Conservation (phyloP, 2,113 vertebrate species). For the Lota lota region DNA sequence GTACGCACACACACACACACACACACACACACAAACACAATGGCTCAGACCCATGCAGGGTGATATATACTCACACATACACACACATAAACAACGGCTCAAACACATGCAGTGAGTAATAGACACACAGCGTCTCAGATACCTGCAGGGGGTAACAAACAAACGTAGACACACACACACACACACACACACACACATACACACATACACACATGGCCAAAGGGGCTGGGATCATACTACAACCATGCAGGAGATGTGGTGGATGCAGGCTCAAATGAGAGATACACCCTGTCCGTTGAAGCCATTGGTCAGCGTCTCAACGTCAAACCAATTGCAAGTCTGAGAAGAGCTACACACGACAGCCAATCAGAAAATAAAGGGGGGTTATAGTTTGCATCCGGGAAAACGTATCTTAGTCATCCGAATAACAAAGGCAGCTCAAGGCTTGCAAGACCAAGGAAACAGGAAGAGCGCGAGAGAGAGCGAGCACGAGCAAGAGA, state of each 20-base stretch:
- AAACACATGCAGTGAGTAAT: neutral
- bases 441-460: neutral
- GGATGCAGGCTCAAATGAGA: constrained; percentile 6
- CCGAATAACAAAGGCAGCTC: neutral
- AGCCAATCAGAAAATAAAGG: neutral
- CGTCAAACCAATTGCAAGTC: neutral
- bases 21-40: constrained; percentile 24
- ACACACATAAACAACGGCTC: neutral
- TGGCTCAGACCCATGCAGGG: neutral
- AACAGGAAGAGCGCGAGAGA: neutral
- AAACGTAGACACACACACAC: too few relatives aligned
- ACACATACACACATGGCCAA: too few relatives aligned
- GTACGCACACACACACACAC: constrained; percentile 7
- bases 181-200: too few relatives aligned
- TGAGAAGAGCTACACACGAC: neutral
- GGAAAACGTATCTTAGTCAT: too few relatives aligned
- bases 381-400: too few relatives aligned
- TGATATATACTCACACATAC: constrained; percentile 6
- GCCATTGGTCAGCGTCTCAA: neutral
- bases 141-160: too few relatives aligned
- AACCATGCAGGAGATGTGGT: neutral
- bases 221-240: constrained; percentile 7
- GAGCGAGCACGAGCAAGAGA: neutral
- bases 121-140: neutral
- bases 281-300: constrained; percentile 11